phyloP scores from a whole-genome alignment of 2,113 vertebrate species.

The Callipepla californica region DNA sequence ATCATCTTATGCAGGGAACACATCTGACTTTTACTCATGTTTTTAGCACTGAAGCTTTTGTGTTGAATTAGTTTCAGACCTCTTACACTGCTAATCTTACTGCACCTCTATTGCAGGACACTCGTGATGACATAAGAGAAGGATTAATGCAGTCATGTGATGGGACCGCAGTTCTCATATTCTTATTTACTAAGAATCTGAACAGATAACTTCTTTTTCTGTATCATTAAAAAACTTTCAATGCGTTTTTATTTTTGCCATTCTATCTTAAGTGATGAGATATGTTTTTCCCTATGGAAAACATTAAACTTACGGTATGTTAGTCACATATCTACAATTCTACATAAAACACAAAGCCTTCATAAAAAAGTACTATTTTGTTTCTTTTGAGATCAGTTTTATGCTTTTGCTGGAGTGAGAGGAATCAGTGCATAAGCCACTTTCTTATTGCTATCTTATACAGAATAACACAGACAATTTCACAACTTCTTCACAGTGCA shows the following conservation, averaged over 20 bases:
- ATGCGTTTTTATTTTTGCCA: background rate
- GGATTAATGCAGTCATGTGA: no score
- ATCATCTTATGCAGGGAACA: background rate
- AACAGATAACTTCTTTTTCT: background rate
- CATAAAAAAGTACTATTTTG: background rate
- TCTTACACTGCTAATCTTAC: rapidly evolving
- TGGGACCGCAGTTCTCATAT: background rate
- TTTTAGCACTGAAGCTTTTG: rapidly evolving
- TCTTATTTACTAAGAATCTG: background rate
- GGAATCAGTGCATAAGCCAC: background rate
- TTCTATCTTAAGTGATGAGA: background rate
- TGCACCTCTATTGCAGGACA: background rate
- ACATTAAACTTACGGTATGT: background rate
- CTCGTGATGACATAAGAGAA: rapidly evolving
- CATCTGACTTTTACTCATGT: background rate
- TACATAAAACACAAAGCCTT: background rate
- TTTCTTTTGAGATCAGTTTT: background rate
- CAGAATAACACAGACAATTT: background rate
- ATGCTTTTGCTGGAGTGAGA: background rate
- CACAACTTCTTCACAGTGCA: background rate
- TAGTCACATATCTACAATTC: background rate
- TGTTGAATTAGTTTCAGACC: background rate
- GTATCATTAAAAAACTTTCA: background rate
- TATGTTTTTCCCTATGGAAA: background rate
- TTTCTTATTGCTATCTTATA: background rate